phyloP scores from a whole-genome alignment of 2,113 vertebrate genomes.

The Stigmatopora argus region DNA sequence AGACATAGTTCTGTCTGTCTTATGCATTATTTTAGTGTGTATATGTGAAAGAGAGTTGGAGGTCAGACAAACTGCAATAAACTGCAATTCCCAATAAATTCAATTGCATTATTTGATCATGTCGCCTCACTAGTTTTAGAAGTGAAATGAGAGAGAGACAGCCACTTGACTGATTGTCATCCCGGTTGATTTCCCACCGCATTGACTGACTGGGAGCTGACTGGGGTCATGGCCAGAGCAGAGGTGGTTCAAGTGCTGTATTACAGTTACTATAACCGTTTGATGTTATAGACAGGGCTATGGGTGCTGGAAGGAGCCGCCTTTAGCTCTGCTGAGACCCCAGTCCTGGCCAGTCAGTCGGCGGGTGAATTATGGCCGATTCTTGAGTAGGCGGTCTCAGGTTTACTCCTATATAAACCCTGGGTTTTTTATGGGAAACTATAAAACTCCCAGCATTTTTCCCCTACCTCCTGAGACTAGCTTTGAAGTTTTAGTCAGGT shows the following conservation, averaged over 20 bases:
- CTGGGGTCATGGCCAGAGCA: conserved; percentile 41
- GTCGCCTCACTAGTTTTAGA: not conserved
- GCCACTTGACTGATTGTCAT: conserved; percentile 18
- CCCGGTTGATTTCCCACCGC: conserved; percentile 26
- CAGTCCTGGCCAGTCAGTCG: conserved; percentile 54
- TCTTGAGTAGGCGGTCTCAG: conserved; percentile 57
- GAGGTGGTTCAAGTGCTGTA: conserved; percentile 45
- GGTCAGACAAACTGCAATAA: conserved; percentile 25
- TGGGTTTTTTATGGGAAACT: conserved; percentile 66
- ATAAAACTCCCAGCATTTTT: conserved; percentile 67
- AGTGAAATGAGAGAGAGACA: conserved; percentile 10
- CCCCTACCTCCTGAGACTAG: conserved; percentile 48
- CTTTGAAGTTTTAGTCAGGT: conserved; percentile 74
- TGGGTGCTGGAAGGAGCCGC: conserved; percentile 29
- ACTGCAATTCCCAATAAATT: conserved; percentile 35
- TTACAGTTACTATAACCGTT: conserved; percentile 57
- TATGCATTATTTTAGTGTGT: conserved; percentile 59
- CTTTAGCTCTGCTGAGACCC: conserved; percentile 39
- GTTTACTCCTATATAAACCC: conserved; percentile 71
- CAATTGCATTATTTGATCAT: not conserved
- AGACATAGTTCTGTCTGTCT: conserved; percentile 63
- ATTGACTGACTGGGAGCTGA: conserved; percentile 30
- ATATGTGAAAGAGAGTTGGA: conserved; percentile 22
- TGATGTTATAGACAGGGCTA: conserved; percentile 45
- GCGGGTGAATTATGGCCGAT: conserved; percentile 63